Evolutionary conservation across 1,140 invertebrate genomes (phyloP), one percentile per base, ranked within the genome.

Genomic region (Drosophila rufa): DNA sequence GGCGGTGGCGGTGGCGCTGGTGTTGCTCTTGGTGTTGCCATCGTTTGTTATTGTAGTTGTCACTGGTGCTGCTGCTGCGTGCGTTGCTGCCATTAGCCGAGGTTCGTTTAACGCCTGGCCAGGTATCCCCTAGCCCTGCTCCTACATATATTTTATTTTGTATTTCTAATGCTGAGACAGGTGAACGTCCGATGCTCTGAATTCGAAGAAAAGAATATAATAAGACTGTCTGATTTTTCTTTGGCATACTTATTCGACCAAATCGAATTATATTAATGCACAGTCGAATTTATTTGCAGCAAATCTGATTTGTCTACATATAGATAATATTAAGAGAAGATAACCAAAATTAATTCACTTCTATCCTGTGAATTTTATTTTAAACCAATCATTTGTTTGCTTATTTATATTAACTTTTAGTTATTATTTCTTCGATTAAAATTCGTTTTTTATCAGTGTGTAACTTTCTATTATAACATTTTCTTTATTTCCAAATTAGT

Each of bases 31-130:
- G 53, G 33, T 75, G 53, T 55, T 62, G 43, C 53, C 36, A 40
- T 25, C 33, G 33, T 38, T 55, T 38, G 33, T 55, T 42, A 42
- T 42, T 38, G 50, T 53, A 51, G 48, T 46, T 74, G 69, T 59
- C 65, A 62, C 40, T 77, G 50, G 12, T 22, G 40, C 33, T 38
- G 17, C 51, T 36, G 3, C 67, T 83, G 81, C 84, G 85, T 89
- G 84, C 56, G 62, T 48, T 65, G 64, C 60, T 79, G 68, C 79
- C 81, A 90, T 91, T 89, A 89, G 67, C 65, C 46, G 65, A 62
- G 81, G 60, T 75, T 69, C 69, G 77, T 62, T 84, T 83, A 87
- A 87, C 84, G 83, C 83, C 83, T 80, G 71, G 47, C 51, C 27
- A 61, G 55, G 30, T 53, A 50, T 59, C 25, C 46, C 57, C 30